Conservation (phyloP, 2,797 vertebrate species). For the Poeciliopsis turneri region DNA sequence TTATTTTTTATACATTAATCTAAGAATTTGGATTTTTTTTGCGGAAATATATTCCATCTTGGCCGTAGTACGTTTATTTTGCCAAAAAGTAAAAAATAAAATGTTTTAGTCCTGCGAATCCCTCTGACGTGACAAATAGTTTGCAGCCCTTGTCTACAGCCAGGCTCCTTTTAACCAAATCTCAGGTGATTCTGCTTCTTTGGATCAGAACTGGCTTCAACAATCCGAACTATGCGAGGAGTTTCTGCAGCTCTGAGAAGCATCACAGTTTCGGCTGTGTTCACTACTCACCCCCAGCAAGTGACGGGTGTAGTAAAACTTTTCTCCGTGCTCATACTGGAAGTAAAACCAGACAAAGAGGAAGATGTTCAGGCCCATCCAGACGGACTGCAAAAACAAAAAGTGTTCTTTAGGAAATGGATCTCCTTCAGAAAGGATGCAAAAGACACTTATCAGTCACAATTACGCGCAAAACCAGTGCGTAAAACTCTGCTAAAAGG, state of each 20-base stretch:
- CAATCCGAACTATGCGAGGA: neutral
- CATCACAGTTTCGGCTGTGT: neutral
- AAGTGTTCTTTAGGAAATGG: neutral
- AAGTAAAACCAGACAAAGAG: conserved; percentile 87
- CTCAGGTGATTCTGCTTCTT: neutral
- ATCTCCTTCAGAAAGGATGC: neutral
- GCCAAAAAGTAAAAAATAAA: no score
- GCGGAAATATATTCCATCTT: no score
- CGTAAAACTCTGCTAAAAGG: neutral
- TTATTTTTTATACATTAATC: no score
- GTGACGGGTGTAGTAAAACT: conserved; percentile 88
- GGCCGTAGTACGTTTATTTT: no score
- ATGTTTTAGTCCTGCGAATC: no score
- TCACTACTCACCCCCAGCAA: conserved; percentile 85
- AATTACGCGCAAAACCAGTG: neutral
- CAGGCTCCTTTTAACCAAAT: neutral
- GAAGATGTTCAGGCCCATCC: conserved; percentile 90
- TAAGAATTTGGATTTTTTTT: no score
- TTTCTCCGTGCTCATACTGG: conserved; percentile 75
- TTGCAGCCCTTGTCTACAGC: no score
- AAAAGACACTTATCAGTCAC: neutral
- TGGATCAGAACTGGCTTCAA: neutral
- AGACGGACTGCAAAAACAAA: conserved; percentile 80
- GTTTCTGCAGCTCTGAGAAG: neutral
- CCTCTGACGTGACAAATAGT: no score